These are phyloP conservation scores for Squalus acanthias DNA, from an alignment of 2,797 vertebrate genomes.

Conservation along the genomic window DNA sequence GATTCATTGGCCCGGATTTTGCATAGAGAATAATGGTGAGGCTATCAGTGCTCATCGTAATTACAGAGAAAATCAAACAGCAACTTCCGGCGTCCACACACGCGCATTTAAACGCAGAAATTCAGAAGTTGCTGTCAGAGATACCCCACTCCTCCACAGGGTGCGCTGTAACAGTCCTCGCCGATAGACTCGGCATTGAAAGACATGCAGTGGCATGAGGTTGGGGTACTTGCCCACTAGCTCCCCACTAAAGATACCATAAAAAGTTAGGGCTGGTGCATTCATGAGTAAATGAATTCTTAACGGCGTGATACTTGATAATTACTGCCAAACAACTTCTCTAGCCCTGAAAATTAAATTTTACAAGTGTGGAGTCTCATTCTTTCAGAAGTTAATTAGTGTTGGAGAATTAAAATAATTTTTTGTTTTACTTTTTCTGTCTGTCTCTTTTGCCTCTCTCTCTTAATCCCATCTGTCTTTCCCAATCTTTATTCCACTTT, in stretches of 20 bases:
- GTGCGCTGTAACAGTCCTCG: background rate
- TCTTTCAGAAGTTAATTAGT: background rate
- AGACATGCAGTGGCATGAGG: background rate
- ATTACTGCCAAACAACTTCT: background rate
- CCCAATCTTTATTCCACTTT: background rate
- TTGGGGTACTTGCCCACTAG: background rate
- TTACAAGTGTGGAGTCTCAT: background rate
- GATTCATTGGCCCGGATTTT: background rate
- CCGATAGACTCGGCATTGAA: background rate
- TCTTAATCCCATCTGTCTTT: background rate
- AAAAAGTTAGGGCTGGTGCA: background rate
- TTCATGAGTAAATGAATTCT: background rate
- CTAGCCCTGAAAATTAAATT: background rate
- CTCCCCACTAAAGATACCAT: background rate
- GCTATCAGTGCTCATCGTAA: background rate
- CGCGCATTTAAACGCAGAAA: background rate
- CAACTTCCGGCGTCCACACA: background rate
- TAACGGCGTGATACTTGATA: background rate
- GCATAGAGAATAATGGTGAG: background rate
- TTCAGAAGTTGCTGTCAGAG: background rate
- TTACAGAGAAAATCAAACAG: background rate
- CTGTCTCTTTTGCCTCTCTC: background rate
- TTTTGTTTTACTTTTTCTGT: background rate
- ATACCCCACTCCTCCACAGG: background rate
- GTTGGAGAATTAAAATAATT: background rate